phyloP scores from a whole-genome alignment of 2,888 invertebrate species.

The Gibbula magus region DNA sequence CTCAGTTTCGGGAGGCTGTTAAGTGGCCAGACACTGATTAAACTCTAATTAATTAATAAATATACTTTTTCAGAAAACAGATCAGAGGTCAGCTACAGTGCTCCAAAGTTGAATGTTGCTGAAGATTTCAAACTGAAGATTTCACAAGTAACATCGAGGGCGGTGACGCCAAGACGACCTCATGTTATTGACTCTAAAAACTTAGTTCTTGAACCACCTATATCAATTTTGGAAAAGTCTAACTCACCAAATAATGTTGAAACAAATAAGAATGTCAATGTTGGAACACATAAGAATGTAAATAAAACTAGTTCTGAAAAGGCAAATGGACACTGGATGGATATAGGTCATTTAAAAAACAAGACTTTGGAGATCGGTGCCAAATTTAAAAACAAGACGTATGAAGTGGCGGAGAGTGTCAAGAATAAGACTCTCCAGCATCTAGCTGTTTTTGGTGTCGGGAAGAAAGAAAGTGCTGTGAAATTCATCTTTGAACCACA shows the following conservation, averaged over 20 bases:
- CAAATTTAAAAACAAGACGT: conserved; percentile 57
- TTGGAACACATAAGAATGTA: too few species aligned
- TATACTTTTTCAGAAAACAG: too few species aligned
- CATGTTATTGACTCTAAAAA: neutral
- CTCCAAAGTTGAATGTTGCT: too few species aligned
- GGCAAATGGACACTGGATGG: neutral
- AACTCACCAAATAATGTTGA: too few species aligned
- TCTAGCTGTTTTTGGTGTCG: conserved; percentile 60
- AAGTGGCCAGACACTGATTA: too few species aligned
- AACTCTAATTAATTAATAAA: too few species aligned
- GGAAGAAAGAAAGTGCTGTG: conserved; percentile 46
- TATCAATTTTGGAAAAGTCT: too few species aligned
- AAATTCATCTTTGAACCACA: conserved; percentile 53
- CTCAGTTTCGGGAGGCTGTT: too few species aligned
- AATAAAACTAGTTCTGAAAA: too few species aligned
- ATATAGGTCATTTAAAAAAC: conserved; percentile 32
- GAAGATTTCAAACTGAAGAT: too few species aligned
- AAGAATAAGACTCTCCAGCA: conserved; percentile 68
- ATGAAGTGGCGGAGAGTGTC: conserved; percentile 53
- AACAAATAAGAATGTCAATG: too few species aligned
- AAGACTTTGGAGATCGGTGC: conserved; percentile 53
- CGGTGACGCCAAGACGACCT: neutral
- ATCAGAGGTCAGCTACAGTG: too few species aligned
- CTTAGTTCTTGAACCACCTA: neutral
- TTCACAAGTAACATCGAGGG: neutral